Percentiles rank a stretch among this genome's conserved stretches.
phyloP scores from a whole-genome alignment of 2,888 invertebrate genomes.

The Thecophora atra region DNA sequence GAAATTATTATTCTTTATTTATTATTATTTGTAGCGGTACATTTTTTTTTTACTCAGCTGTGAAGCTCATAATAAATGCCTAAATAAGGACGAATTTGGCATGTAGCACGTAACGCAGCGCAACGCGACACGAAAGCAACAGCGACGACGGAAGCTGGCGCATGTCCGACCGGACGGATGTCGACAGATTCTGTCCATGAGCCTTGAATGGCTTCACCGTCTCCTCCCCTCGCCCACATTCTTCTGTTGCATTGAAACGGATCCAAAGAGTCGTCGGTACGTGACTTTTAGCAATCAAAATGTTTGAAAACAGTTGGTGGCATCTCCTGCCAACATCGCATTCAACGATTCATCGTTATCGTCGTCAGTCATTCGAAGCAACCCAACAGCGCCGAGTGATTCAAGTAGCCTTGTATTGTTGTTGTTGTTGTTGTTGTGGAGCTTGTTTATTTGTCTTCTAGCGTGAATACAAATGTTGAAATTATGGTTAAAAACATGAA shows the following conservation, averaged over 20 bases:
- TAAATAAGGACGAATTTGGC: constrained; percentile 1
- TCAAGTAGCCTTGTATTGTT: constrained; percentile 6
- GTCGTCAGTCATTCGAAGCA: not conserved
- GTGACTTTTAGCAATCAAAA: constrained; percentile 14
- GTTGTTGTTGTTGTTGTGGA: constrained; percentile 15
- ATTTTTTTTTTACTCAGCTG: too few species aligned
- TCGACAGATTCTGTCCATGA: too few species aligned
- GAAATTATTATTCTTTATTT: not conserved
- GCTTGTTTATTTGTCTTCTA: not conserved
- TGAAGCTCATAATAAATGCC: constrained; percentile 2
- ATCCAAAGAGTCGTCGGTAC: not conserved
- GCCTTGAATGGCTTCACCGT: not conserved
- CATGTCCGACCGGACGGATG: too few species aligned
- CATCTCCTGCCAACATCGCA: too few species aligned
- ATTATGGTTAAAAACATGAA: not conserved
- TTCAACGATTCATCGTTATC: too few species aligned
- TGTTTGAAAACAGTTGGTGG: not conserved
- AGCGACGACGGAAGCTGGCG: too few species aligned
- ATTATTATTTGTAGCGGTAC: too few species aligned
- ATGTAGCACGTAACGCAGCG: not conserved
- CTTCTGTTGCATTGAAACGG: constrained; percentile 1
- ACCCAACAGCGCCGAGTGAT: not conserved
- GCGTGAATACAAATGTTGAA: not conserved
- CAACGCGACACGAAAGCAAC: not conserved
- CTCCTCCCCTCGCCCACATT: not conserved